phyloP scores from a whole-genome alignment of 1,140 invertebrate species.

The Drosophila repletoides region DNA sequence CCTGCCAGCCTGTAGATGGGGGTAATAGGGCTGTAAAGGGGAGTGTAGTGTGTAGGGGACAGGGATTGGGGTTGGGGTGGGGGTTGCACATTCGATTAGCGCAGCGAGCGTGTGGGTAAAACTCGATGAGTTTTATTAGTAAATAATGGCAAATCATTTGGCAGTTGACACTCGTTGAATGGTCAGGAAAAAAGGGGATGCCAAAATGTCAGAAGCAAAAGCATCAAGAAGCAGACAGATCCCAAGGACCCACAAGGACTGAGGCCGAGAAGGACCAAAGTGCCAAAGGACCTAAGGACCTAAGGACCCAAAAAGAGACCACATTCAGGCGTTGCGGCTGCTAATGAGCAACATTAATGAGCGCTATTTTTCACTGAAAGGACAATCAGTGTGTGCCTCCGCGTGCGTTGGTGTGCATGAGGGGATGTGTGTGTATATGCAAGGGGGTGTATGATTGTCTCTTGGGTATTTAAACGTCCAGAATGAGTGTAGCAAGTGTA shows the following conservation, averaged over 20 bases:
- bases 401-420: background rate
- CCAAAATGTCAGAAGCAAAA: conserved; percentile 9
- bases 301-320: conserved; percentile 3
- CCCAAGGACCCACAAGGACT: background rate
- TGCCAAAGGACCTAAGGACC: background rate
- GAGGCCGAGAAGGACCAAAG: background rate
- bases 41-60: background rate
- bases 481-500: conserved; percentile 39
- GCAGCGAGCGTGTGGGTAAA: conserved; percentile 43
- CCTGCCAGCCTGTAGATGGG: background rate
- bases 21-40: background rate
- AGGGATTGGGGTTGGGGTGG: background rate
- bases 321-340: conserved; percentile 46
- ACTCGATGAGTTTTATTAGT: conserved; percentile 82
- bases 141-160: conserved; percentile 82
- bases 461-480: conserved; percentile 68
- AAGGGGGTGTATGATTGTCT: conserved; percentile 21
- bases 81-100: conserved; percentile 63
- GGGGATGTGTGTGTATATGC: conserved; percentile 1
- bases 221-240: background rate
- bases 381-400: conserved; percentile 56
- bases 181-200: background rate
- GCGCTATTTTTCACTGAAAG: conserved; percentile 75
- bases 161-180: conserved; percentile 76
- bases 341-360: conserved; percentile 81